phyloP scores from a whole-genome alignment of 2,113 vertebrate species.

The Pluvialis apricaria region DNA sequence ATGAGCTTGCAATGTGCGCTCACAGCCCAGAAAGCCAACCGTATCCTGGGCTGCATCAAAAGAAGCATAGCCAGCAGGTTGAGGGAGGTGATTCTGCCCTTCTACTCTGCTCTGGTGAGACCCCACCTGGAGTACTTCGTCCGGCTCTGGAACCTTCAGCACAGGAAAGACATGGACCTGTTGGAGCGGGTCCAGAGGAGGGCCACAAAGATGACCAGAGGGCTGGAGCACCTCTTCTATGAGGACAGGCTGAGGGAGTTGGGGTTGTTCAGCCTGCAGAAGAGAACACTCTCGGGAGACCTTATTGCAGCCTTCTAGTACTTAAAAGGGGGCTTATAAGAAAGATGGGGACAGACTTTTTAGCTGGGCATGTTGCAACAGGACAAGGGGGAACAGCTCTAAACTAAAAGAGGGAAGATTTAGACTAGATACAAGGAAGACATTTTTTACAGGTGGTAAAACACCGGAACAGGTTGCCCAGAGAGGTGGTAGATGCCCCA shows the following conservation, averaged over 20 bases:
- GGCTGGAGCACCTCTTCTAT: neutral
- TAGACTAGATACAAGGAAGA: neutral
- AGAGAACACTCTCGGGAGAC: neutral
- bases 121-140: neutral
- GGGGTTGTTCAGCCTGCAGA: neutral
- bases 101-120: neutral
- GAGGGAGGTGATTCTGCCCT: neutral
- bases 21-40: neutral
- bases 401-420: neutral
- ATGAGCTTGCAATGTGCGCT: neutral
- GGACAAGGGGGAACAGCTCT: neutral
- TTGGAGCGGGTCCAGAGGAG: neutral
- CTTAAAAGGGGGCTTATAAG: neutral
- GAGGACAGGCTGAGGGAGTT: neutral
- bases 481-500: neutral
- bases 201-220: neutral
- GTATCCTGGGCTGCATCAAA: neutral
- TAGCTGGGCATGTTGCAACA: neutral
- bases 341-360: neutral
- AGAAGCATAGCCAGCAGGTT: neutral
- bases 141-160: neutral
- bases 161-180: neutral
- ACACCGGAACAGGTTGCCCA: neutral
- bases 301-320: neutral
- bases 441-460: neutral